Percentiles rank a stretch among this genome's conserved stretches.
Conservation (phyloP, 2,888 invertebrate genomes). For the Branchipolynoe longqiensis region DNA sequence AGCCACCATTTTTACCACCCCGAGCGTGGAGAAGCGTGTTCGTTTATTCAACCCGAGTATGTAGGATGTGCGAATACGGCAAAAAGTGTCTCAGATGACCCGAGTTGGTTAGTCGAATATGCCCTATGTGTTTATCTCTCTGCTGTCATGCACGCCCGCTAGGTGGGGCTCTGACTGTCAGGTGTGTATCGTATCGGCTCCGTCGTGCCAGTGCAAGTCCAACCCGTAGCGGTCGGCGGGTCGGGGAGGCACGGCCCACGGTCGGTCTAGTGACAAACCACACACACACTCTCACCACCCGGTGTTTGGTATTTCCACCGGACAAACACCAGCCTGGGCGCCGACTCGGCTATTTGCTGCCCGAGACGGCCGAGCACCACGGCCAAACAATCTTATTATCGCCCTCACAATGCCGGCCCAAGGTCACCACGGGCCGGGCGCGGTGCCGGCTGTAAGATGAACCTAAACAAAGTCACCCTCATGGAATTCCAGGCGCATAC, state of each 20-base stretch:
- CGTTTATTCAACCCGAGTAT: too few species aligned
- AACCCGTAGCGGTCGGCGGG: background rate
- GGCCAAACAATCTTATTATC: conserved; percentile 49
- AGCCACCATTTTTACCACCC: too few species aligned
- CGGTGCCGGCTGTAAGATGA: conserved; percentile 29
- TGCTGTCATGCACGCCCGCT: too few species aligned
- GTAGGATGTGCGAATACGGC: too few species aligned
- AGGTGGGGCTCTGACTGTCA: too few species aligned
- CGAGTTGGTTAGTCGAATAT: too few species aligned
- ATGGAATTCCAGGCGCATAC: conserved; percentile 2
- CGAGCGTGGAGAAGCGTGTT: too few species aligned
- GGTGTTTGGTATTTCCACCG: conserved; percentile 26
- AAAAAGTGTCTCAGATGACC: too few species aligned
- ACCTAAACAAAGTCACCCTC: conserved; percentile 34
- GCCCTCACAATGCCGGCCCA: conserved; percentile 39
- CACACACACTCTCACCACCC: background rate
- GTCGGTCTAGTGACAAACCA: conserved; percentile 21
- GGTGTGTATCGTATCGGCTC: too few species aligned
- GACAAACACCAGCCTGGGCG: conserved; percentile 7
- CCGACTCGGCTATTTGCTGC: conserved; percentile 25
- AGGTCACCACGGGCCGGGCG: conserved; percentile 4
- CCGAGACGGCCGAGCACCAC: background rate
- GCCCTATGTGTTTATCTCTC: too few species aligned
- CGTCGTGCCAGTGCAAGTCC: background rate
- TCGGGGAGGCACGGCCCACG: background rate